Base-by-base conservation (phyloP, 1,140 invertebrate genomes). In the Zaprionus nigranus region DNA sequence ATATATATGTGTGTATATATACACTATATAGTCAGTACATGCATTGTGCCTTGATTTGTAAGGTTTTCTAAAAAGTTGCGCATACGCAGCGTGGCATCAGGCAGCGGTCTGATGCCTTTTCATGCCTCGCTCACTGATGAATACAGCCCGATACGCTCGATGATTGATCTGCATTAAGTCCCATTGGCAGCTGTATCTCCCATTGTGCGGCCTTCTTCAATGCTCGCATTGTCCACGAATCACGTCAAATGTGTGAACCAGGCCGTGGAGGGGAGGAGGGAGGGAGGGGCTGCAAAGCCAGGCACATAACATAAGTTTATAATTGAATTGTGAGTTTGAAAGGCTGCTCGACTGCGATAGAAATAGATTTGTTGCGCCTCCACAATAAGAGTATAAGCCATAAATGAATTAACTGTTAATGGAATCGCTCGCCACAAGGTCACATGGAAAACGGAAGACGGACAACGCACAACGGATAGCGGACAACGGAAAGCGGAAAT, bases 11-110 rank as follows among this genome's bases (percentile, higher is more conserved):
- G 20, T 43, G n/a, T 30, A 13, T 20, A 58, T 24, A n/a, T 26
- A 17, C 9, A 46, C 15, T 20, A 17, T 30, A 58, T n/a, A 34
- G 22, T 36, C n/a, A 28, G 34, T 22, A 51, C 51, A 40, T 63
- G 80, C 83, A 87, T 87, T 87, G 84, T 87, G 77, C 69, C 80
- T 87, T 82, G 83, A 86, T 86, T 82, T 78, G 70, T 70, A 88
- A 87, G 83, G 81, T 84, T 87, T 78, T 72, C 75, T 75, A 77
- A 86, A 68, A 79, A 74, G 75, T 90, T 84, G 79, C 81, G 78
- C 72, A 81, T 76, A 75, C 81, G 79, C 49, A 61, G 30, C 68
- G 66, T 34, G 30, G 30, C 30, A 34, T 9, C 30, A 7, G 30
- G 30, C 30, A 34, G 30, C 30, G 38, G 54, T 17, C 5, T 22